These are phyloP conservation scores for Folsomia manolachei DNA, from an alignment of 2,888 invertebrate species.

Conservation along the genomic window DNA sequence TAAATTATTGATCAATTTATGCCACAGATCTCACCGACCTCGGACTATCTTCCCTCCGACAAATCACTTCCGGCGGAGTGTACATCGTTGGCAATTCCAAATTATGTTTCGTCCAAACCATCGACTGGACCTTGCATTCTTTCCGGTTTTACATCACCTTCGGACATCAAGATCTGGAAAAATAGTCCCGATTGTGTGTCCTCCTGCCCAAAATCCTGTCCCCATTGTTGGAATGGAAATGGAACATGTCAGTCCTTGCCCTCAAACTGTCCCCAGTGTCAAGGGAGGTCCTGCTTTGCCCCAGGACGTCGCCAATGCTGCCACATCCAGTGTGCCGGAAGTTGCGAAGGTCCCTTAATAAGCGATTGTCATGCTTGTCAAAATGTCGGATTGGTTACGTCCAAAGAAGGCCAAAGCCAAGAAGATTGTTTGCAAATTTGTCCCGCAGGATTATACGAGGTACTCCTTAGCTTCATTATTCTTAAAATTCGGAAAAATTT, in stretches of 20 bases:
- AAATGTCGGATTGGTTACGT: not conserved
- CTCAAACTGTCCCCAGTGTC: no score
- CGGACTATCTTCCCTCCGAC: not conserved
- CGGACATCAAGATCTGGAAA: not conserved
- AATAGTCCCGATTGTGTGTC: no score
- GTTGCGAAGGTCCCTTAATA: not conserved
- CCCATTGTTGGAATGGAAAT: no score
- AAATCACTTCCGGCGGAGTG: not conserved
- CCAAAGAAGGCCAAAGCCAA: not conserved
- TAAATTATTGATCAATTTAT: no score
- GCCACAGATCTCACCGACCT: no score
- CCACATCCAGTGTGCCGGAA: not conserved
- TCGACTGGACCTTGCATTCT: no score
- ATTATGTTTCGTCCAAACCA: not conserved
- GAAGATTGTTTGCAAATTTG: not conserved
- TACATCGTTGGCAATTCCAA: not conserved
- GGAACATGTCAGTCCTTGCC: no score
- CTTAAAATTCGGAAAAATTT: no score
- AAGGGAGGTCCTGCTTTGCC: no score
- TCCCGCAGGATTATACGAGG: not conserved
- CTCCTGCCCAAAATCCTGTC: no score
- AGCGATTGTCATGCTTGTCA: not conserved
- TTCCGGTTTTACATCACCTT: not conserved
- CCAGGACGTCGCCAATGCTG: not conserved
- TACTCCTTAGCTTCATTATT: no score